Base-by-base conservation (phyloP, 2,113 vertebrate species). In the Prochilodus magdalenae region DNA sequence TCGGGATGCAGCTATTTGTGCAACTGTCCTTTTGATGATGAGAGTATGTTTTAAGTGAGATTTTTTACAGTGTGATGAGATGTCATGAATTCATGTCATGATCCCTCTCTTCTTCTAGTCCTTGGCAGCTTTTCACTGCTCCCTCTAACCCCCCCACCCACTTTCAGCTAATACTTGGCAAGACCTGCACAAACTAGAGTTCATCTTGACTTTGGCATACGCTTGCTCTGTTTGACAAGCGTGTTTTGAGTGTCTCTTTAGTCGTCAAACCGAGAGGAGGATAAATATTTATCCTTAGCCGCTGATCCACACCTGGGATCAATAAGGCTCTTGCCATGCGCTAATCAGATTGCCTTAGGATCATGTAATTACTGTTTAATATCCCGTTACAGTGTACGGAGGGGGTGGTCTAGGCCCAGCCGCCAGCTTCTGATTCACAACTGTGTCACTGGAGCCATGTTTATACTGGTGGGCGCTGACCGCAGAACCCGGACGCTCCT, bases 271-370 rank as follows among this genome's bases (percentile, higher is more conserved):
- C 76, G 4, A 86, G 82, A 83, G 49, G 36, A 85, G 84, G 75
- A 66, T 90, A 90, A 91, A 90, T 87, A 90, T 92, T 92, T 88
- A 89, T 84, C 88, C 84, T 82, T 20, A 57, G 53, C 84, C 44
- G 57, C 49, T 84, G 73, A 63, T 78, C 73, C 72, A 81, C 91
- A 91, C 87, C 89, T 92, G 92, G 89, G 88, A 91, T 91, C 91
- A 91, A 92, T 93, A 90, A 90, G 81, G 70, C 81, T 76, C 76
- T 80, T 86, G 83, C 91, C 86, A 80, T 77, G 83, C 66, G 82
- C 85, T 90, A 91, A 92, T 92, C 90, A 89, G 88, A 89, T 90
- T 89, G 87, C 87, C 88, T 84, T 44, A 79, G 59, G 85, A 88
- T 88, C 87, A 86, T 87, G 82, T 88, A 89, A 90, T 93, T 89